A percentile compares a stretch with the other conserved stretches of the same genome.
These are phyloP conservation scores for Platichthys stellatus DNA, from an alignment of 2,113 vertebrate species.

Conservation along the genomic window DNA sequence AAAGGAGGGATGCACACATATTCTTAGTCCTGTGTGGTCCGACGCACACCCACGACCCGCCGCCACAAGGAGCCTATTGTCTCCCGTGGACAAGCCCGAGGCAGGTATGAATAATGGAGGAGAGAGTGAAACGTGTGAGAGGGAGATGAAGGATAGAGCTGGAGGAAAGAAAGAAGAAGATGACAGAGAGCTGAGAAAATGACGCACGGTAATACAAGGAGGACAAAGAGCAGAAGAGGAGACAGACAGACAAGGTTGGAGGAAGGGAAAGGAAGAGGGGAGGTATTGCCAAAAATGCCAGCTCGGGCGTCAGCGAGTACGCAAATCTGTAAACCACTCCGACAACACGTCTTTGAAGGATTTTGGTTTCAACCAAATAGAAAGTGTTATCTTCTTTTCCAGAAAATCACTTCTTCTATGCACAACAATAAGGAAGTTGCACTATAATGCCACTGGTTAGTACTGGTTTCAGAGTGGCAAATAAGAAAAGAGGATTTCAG, in stretches of 20 bases:
- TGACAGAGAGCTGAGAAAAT: conserved; percentile 9
- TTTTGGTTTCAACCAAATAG: too few relatives aligned
- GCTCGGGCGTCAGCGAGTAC: too few relatives aligned
- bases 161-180: conserved; percentile 1
- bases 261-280: not conserved
- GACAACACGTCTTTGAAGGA: too few relatives aligned
- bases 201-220: not conserved
- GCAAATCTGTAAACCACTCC: too few relatives aligned
- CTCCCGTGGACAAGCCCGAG: conserved; percentile 33
- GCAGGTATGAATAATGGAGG: conserved; percentile 25
- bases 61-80: conserved; percentile 70
- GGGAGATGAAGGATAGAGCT: conserved; percentile 9
- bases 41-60: conserved; percentile 35
- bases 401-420: too few relatives aligned
- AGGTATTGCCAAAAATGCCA: too few relatives aligned
- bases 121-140: conserved; percentile 4
- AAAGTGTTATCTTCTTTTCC: too few relatives aligned
- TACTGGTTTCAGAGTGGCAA: too few relatives aligned
- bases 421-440: too few relatives aligned
- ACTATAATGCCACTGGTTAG: too few relatives aligned
- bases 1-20: conserved; percentile 11
- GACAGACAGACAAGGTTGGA: not conserved
- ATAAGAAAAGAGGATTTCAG: too few relatives aligned
- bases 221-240: conserved; percentile 9
- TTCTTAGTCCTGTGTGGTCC: conserved; percentile 69